These are phyloP conservation scores for Poecile montanus DNA, from an alignment of 2,797 vertebrate species.

Conservation along the genomic window DNA sequence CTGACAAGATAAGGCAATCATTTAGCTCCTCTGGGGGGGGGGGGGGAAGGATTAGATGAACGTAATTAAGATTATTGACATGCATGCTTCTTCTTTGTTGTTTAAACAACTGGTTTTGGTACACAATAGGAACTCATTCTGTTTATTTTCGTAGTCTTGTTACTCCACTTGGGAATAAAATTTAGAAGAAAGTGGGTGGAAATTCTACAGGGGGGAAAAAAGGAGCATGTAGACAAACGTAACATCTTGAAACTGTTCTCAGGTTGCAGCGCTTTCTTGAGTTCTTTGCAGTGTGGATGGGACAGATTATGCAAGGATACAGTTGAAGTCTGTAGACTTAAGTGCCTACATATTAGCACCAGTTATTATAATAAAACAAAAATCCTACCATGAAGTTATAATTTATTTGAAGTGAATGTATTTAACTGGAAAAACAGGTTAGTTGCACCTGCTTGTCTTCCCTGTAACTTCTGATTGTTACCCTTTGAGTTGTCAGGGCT, in stretches of 20 bases:
- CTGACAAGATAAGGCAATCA: neutral
- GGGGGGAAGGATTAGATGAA: neutral
- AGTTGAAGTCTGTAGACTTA: neutral
- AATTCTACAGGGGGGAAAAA: neutral
- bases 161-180: neutral
- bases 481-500: neutral
- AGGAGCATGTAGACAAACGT: neutral
- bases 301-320: neutral
- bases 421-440: constrained; percentile 25
- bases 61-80: neutral
- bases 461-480: neutral
- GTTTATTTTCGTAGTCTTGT: neutral
- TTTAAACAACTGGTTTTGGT: neutral
- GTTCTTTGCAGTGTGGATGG: neutral
- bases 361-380: neutral
- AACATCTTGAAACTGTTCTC: neutral
- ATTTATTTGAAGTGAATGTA: neutral
- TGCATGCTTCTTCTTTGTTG: neutral
- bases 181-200: neutral
- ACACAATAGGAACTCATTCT: neutral
- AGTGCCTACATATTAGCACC: neutral
- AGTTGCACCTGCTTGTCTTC: neutral
- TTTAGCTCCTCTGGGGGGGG: neutral
- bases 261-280: neutral
- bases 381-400: neutral